These are phyloP conservation scores for Cladorhizidae sp. DNA, from an alignment of 37 sponge, comb jelly and placozoan genomes.

Conservation along the genomic window DNA sequence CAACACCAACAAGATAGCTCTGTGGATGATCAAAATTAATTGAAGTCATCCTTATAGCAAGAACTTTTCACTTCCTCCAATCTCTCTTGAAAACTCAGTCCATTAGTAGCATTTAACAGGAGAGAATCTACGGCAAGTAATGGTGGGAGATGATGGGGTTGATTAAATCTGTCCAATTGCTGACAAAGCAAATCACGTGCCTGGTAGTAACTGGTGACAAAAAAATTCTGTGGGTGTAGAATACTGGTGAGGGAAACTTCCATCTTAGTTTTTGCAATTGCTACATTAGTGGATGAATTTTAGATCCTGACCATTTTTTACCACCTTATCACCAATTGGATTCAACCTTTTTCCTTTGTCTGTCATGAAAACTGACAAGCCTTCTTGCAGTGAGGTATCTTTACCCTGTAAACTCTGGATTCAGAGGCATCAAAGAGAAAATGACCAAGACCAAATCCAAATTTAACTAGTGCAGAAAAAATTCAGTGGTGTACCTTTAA, in stretches of 20 bases:
- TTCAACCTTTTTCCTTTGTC: neutral
- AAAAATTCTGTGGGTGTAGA: too few relatives aligned
- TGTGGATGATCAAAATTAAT: constrained; percentile 7
- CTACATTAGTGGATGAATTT: too few relatives aligned
- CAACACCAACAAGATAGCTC: constrained; percentile 56
- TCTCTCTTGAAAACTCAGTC: constrained; percentile 13
- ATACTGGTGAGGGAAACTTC: too few relatives aligned
- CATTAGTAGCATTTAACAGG: constrained; percentile 51
- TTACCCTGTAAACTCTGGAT: constrained; percentile 46
- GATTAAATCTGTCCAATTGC: too few relatives aligned
- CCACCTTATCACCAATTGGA: neutral
- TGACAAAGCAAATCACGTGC: too few relatives aligned
- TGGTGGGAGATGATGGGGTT: too few relatives aligned
- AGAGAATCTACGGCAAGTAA: constrained; percentile 15
- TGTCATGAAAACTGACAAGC: constrained; percentile 9
- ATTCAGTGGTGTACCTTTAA: constrained; percentile 59
- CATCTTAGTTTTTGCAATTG: too few relatives aligned
- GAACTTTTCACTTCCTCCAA: constrained; percentile 27
- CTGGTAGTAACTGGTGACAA: too few relatives aligned
- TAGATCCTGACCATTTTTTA: neutral
- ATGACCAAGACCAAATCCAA: constrained; percentile 56
- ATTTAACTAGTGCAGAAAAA: constrained; percentile 48
- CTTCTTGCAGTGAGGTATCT: constrained; percentile 50
- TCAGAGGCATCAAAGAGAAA: constrained; percentile 63
- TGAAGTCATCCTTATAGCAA: constrained; percentile 57